Evolutionary conservation across 2,888 invertebrate species (phyloP), one percentile per base, ranked within the genome.

Genomic region (Apodemia zela): DNA sequence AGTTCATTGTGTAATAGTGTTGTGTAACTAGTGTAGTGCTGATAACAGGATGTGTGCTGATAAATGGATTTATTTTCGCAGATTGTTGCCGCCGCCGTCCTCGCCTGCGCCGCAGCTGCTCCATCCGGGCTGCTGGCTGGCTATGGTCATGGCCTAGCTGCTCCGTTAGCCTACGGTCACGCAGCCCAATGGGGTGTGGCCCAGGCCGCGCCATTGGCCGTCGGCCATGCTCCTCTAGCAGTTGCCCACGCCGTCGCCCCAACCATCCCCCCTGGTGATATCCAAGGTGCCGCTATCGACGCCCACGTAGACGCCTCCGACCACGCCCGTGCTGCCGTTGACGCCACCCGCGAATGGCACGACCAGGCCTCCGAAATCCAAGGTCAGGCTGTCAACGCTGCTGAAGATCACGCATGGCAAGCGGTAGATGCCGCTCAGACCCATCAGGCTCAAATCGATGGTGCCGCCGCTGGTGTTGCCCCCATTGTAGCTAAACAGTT

Each of bases 11-110:
- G 70, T 69, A 72, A 72, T 70, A 71, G 76, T 75, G 73, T 67
- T 70, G 73, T 71, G 72, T 65, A 68, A 68, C 64, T 72, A 71
- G 75, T 75, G 74, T 66, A 70, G 73, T 71, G 73, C 29, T 18
- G 38, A 51, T 33, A 67, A 67, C 66, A 63, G 67, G 69, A 71
- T 68, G 15, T 42, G 42, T 67, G 68, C 68, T 64, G 66, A 68
- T 71, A 73, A 74, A 69, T 67, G 68, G 63, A 64, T 71, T 73
- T 79, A 75, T 71, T 73, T 79, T 81, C 79, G 60, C 87, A 93
- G 93, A 93, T 93, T 86, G 92, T 92, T 76, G 85, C 93, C 85
- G 86, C 88, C 81, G 89, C 93, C 85, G 81, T 93, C 77, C 76
- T 79, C 78, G 79, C 79, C 82, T 85, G 83, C 84, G 87, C 87